Conservation (phyloP, 2,888 invertebrate genomes). For the Vandiemenella viatica region DNA sequence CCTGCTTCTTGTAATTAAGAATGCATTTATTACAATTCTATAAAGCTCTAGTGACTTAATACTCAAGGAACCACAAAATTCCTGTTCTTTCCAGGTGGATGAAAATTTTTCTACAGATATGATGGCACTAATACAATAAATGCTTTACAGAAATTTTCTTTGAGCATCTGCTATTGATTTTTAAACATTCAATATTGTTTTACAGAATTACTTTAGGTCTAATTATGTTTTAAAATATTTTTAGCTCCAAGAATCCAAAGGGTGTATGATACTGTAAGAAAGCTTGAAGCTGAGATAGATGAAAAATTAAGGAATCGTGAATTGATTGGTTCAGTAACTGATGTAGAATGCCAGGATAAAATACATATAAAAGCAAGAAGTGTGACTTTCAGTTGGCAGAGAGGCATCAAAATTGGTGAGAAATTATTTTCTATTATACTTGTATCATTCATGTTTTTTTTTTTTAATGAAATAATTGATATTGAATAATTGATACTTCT, state of each 20-base stretch:
- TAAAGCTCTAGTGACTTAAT: no score
- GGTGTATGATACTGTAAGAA: constrained; percentile 34
- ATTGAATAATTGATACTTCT: background rate
- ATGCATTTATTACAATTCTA: no score
- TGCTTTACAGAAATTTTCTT: no score
- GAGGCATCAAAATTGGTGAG: constrained; percentile 66
- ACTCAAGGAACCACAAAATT: no score
- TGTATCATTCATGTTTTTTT: background rate
- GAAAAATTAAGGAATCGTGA: constrained; percentile 36
- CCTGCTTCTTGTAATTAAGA: no score
- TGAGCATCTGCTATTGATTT: no score
- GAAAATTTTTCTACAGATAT: no score
- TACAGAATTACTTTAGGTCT: background rate
- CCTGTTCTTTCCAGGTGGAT: no score
- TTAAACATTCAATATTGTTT: no score
- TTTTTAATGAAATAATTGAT: no score
- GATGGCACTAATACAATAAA: no score
- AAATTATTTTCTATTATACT: background rate
- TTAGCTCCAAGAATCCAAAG: constrained; percentile 21
- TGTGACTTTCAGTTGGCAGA: constrained; percentile 86
- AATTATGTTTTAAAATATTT: background rate
- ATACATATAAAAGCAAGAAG: constrained; percentile 58
- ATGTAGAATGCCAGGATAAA: constrained; percentile 38
- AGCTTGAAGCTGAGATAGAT: constrained; percentile 50
- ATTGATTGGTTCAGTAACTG: constrained; percentile 48